phyloP scores from a whole-genome alignment of 2,888 invertebrate species.

The Rhaphigaster nebulosa region DNA sequence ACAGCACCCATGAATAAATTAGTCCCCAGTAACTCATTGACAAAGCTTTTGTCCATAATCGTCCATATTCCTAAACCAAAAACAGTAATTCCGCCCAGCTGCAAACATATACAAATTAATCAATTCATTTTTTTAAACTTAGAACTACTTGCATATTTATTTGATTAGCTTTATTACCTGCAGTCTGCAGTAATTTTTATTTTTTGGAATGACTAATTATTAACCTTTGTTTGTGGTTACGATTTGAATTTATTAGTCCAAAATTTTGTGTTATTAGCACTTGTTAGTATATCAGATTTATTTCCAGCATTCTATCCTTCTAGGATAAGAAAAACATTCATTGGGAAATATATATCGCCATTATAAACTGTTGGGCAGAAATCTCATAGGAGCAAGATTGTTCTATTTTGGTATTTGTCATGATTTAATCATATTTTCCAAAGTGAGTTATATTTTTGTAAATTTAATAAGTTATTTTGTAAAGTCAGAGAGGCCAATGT shows the following conservation, averaged over 20 bases:
- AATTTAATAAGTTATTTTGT: too few species aligned
- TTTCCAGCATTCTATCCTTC: not conserved
- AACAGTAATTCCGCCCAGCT: conserved; percentile 85
- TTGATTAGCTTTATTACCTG: too few species aligned
- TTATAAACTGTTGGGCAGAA: too few species aligned
- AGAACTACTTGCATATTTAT: not conserved
- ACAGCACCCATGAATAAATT: conserved; percentile 90
- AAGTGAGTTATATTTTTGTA: too few species aligned
- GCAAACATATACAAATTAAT: conserved; percentile 65
- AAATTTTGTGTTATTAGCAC: not conserved
- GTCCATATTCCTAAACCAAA: conserved; percentile 89
- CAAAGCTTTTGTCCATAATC: conserved; percentile 84
- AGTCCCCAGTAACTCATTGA: conserved; percentile 87
- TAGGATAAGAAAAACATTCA: too few species aligned
- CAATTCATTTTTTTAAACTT: not conserved
- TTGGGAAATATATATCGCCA: too few species aligned
- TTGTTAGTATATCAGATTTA: not conserved
- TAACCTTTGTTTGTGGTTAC: not conserved
- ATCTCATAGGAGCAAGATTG: too few species aligned
- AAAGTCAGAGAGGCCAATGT: too few species aligned
- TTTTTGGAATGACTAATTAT: not conserved
- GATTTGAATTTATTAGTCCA: not conserved
- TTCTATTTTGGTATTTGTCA: too few species aligned
- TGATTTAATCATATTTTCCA: too few species aligned
- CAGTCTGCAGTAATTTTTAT: too few species aligned